Conservation (phyloP, 2,888 invertebrate species). For the Euspilapteryx auroguttella region DNA sequence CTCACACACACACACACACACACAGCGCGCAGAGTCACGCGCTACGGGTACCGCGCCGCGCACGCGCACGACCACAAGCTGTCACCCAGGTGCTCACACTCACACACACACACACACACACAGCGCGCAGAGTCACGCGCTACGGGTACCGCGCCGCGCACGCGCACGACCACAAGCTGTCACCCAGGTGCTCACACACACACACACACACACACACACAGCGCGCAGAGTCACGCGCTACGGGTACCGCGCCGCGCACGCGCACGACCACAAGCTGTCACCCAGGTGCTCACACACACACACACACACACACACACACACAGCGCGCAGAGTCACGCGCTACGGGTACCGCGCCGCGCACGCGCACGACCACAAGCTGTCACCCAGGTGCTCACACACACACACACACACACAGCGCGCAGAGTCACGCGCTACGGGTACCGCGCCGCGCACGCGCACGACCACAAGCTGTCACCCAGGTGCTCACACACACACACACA, state of each 20-base stretch:
- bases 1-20: background rate
- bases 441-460: background rate
- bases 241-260: background rate
- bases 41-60: background rate
- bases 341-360: constrained; percentile 92
- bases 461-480: background rate
- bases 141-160: constrained; percentile 92
- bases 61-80: background rate
- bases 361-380: constrained; percentile 56
- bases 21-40: too few relatives aligned
- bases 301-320: too few relatives aligned
- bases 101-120: constrained; percentile 62
- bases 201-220: background rate
- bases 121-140: constrained; percentile 91
- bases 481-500: background rate
- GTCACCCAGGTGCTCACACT: background rate
- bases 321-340: constrained; percentile 91
- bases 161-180: constrained; percentile 56
- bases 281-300: background rate
- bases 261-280: background rate
- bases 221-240: too few relatives aligned
- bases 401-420: too few relatives aligned
- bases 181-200: constrained; percentile 16
- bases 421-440: too few relatives aligned
- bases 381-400: constrained; percentile 16